These are phyloP conservation scores for Ivindomyrus marchei DNA, from an alignment of 2,113 vertebrate genomes.

Conservation along the genomic window DNA sequence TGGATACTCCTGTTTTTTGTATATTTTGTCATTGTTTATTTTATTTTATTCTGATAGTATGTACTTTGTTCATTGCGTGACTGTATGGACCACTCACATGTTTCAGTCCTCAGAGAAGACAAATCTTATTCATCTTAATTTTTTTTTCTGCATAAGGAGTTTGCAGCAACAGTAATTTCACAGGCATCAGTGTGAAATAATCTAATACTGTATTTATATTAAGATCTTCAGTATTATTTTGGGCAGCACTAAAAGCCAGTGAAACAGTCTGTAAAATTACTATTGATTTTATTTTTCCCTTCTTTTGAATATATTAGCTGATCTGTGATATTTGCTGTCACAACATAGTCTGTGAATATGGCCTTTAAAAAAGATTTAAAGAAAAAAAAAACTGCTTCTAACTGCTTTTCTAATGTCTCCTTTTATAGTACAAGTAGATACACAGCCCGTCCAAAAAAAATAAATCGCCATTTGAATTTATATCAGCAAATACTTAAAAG, in stretches of 20 bases:
- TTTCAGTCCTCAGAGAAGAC: neutral
- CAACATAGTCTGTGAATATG: neutral
- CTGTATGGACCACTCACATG: neutral
- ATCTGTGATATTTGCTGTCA: neutral
- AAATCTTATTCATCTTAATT: neutral
- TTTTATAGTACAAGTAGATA: neutral
- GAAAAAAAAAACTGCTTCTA: neutral
- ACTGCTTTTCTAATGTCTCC: neutral
- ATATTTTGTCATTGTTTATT: neutral
- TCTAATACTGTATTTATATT: neutral
- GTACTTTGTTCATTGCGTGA: neutral
- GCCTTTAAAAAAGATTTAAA: neutral
- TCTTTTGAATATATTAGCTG: neutral
- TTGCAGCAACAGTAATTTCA: neutral
- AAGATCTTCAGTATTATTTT: conserved; percentile 7
- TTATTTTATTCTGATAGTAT: neutral
- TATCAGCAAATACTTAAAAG: too few relatives aligned
- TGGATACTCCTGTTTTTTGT: neutral
- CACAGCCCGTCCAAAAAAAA: too few relatives aligned
- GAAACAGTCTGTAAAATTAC: neutral
- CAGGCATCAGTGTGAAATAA: neutral
- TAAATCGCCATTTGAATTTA: too few relatives aligned
- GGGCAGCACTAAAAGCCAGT: neutral
- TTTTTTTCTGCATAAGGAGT: neutral
- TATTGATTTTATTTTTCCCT: neutral